phyloP scores from a whole-genome alignment of 1,140 invertebrate species.

The Ectropis grisescens region DNA sequence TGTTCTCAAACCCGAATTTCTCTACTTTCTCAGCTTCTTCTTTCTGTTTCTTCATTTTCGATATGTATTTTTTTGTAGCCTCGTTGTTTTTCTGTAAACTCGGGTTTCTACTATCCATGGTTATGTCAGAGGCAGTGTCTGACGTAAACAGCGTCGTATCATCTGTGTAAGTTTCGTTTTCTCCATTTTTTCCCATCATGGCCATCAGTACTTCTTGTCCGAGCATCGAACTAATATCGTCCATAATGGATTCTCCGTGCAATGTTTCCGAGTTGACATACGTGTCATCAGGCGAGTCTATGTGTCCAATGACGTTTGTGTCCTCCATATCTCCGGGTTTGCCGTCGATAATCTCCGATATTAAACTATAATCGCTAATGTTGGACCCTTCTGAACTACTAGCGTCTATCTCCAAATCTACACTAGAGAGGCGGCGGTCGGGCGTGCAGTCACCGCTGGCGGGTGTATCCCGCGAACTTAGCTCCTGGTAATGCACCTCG shows the following conservation, averaged over 20 bases:
- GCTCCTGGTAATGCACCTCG: constrained; percentile 46
- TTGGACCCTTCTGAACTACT: constrained; percentile 75
- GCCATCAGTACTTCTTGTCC: constrained; percentile 76
- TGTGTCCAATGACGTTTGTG: constrained; percentile 78
- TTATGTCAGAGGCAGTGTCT: constrained; percentile 68
- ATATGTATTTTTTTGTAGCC: constrained; percentile 60
- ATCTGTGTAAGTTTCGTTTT: constrained; percentile 76
- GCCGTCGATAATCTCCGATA: constrained; percentile 74
- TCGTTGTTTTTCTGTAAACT: constrained; percentile 59
- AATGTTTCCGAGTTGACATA: constrained; percentile 75
- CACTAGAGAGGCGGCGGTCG: constrained; percentile 47
- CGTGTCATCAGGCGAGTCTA: constrained; percentile 83
- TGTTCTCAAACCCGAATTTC: constrained; percentile 78
- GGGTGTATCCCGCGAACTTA: constrained; percentile 31
- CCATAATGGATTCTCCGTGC: constrained; percentile 81
- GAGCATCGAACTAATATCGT: constrained; percentile 81
- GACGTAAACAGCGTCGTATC: constrained; percentile 76
- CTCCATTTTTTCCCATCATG: constrained; percentile 74
- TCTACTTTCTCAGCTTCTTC: constrained; percentile 67
- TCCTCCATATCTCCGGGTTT: constrained; percentile 70
- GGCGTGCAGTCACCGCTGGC: constrained; percentile 47
- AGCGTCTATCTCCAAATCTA: constrained; percentile 51
- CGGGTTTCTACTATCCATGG: constrained; percentile 62
- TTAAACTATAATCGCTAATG: constrained; percentile 77
- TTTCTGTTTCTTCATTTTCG: constrained; percentile 58